Evolutionary conservation across 1,140 invertebrate species (phyloP).

Genomic region (Tetranychus cinnabarinus): DNA sequence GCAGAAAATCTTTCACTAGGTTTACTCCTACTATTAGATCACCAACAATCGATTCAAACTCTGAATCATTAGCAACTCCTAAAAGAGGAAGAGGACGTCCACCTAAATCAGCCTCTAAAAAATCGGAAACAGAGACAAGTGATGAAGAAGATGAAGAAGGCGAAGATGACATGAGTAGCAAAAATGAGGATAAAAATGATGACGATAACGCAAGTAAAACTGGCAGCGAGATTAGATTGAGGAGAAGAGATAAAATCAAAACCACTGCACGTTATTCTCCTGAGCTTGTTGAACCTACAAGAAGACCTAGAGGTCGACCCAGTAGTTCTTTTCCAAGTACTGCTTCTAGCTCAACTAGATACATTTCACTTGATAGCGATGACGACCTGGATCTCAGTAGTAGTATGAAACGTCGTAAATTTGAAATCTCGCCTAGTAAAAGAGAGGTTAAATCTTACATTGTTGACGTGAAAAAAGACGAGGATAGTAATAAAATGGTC

Average conservation of each 20-base stretch:
- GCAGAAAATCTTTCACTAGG: too few species aligned
- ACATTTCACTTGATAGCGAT: not conserved
- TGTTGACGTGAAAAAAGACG: not conserved
- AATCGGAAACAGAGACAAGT: not conserved
- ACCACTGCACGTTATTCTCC: constrained; percentile 6
- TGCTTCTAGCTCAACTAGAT: not conserved
- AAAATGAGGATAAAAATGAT: not conserved
- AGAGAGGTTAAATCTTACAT: not conserved
- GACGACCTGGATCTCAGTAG: not conserved
- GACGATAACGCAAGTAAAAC: not conserved
- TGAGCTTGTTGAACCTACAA: not conserved
- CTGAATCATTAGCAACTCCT: too few species aligned
- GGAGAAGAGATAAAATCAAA: constrained; percentile 5
- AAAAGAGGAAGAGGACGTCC: too few species aligned
- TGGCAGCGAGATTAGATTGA: not conserved
- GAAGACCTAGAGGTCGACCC: not conserved
- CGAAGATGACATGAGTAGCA: not conserved
- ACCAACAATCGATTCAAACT: too few species aligned
- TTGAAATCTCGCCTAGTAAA: not conserved
- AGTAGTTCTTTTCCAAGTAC: not conserved
- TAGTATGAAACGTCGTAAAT: too few species aligned
- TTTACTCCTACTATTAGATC: too few species aligned
- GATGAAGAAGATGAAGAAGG: not conserved
- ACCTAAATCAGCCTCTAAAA: not conserved
- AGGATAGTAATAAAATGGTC: not conserved